Base-by-base conservation (phyloP, 2,113 vertebrate species). In the Trachemys scripta region DNA sequence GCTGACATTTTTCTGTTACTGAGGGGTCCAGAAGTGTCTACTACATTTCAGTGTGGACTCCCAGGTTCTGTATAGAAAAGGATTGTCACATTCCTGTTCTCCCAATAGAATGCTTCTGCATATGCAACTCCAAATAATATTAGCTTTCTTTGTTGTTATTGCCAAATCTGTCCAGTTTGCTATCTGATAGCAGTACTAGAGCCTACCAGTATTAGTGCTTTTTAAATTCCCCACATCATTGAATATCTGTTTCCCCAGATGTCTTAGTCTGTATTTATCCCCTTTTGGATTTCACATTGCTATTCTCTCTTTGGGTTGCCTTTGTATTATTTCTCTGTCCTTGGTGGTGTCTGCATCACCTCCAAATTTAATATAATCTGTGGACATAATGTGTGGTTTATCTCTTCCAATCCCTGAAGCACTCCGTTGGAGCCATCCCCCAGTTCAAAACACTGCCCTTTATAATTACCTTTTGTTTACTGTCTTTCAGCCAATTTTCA, bases 371-470 rank as follows among this genome's bases (percentile, higher is more conserved):
- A 50, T 90, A 50, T 42, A 56, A 88, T 9, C 35, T 81, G 29
- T 13, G 84, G 38, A 31, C 0, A 0, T 25, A 91, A 56, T 4
- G 13, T 22, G 3, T 0, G 2, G 1, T 91, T 92, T 91, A 87
- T 91, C 22, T 81, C 82, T 65, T 16, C 8, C 31, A 80, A 22
- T 59, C 62, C 79, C 5, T 11, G 57, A 84, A 79, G 25, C 12
- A 94, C 14, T 42, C 80, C 0, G 0, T 75, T 92, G 82, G 57
- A 85, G 2, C 2, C 16, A 27, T 1, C 3, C 35, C 35, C 27
- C 35, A 65, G 12, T 25, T 81, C 47, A 93, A 53, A 47, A 85
- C 13, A n/a, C 31, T 0, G 0, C 8, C 0, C 0, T 87, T 88
- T 75, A 57, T 87, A 24, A 25, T 81, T 91, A 81, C 5, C 19